These are phyloP conservation scores for Caerostris extrusa DNA, from an alignment of 1,140 invertebrate genomes.

Conservation along the genomic window DNA sequence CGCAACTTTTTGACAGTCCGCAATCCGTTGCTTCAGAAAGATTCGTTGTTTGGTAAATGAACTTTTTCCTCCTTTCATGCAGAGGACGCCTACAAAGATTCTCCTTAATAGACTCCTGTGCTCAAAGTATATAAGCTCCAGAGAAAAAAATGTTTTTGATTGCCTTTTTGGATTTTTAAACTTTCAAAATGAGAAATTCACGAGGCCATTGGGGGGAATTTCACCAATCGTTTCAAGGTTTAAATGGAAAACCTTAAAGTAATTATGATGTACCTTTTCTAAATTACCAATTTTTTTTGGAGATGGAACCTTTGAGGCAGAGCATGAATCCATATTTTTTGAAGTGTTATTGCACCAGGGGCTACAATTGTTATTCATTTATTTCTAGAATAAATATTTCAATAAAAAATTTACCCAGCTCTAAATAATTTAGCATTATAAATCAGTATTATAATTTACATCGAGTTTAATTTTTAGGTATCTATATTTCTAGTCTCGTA, in stretches of 20 bases:
- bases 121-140: not conserved
- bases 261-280: constrained; percentile 13
- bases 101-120: not conserved
- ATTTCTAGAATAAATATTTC: not conserved
- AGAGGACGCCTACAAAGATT: not conserved
- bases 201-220: not conserved
- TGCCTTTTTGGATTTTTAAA: constrained; percentile 1
- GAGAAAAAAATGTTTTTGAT: constrained; percentile 3
- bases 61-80: not conserved
- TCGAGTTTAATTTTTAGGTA: too few species aligned
- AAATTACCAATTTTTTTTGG: not conserved
- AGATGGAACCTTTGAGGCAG: not conserved
- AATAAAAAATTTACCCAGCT: too few species aligned
- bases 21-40: not conserved
- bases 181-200: not conserved
- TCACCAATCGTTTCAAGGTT: not conserved
- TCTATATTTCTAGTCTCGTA: too few species aligned
- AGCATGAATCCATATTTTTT: not conserved
- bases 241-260: constrained; percentile 1
- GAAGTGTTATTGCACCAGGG: not conserved
- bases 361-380: not conserved
- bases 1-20: not conserved
- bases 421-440: too few species aligned
- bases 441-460: too few species aligned
- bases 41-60: constrained; percentile 13